Base-by-base conservation (phyloP, 1,140 invertebrate genomes). In the Copidosoma floridanum region DNA sequence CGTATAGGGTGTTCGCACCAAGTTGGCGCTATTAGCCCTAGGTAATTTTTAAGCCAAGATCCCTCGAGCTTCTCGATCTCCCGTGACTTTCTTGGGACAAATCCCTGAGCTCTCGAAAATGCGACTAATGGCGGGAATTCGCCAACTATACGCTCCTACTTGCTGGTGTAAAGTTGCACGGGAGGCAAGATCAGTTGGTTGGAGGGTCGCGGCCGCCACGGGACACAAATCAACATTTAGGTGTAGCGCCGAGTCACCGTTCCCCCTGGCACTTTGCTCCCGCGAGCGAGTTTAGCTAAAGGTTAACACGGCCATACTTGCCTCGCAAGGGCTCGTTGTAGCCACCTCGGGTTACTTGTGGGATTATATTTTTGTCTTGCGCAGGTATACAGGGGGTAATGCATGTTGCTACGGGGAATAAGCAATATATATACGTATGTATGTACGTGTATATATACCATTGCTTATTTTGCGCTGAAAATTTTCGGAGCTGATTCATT, bases 151-250 rank as follows among this genome's bases (percentile, higher is more conserved):
- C 8, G 8, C 14, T 37, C 32, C 14, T 10, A 14, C 32, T 37
- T 7, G 8, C 32, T 37, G 8, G 32, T 14, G 32, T 37, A 37
- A 37, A 37, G 8, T 14, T 37, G 32, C 16, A 18, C 5, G 40
- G 18, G 40, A 20, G 4, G 23, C 5, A 47, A 47, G 44, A 47
- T 47, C 23, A 23, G 44, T n/a, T 23, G 54, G 44, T 57, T 16
- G 47, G 26, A 43, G 23, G 41, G 57, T 65, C 67, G 69, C 71
- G 59, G 70, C 71, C 69, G 71, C 63, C 67, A 64, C 64, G 23
- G 40, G 46, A 27, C 65, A 73, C 78, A 79, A 79, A 78, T 80
- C 78, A 78, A 76, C 75, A 80, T 80, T 80, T 80, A 80, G n/a
- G n/a, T n/a, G n/a, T n/a, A n/a, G n/a, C n/a, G n/a, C n/a, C n/a